Evolutionary conservation across 2,888 invertebrate species (phyloP).

Genomic region (Euspilapteryx auroguttella): DNA sequence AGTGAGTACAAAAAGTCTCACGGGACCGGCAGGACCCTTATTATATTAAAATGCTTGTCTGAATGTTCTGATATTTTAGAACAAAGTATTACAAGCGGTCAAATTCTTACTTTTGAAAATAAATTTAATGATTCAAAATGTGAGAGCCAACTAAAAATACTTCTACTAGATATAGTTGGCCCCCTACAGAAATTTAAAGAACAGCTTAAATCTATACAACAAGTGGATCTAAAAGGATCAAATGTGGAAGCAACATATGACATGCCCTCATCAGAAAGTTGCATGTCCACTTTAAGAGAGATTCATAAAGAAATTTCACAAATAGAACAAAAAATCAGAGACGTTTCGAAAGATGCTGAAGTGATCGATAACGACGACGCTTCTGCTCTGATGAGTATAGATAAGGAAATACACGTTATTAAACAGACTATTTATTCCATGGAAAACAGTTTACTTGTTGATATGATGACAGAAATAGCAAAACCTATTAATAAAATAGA

Average conservation of each 20-base stretch:
- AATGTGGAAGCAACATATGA: slow-evolving; percentile 28
- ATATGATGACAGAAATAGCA: slow-evolving; percentile 18
- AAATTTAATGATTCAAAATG: too few relatives aligned
- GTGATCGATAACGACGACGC: slow-evolving; percentile 20
- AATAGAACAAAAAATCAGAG: slow-evolving; percentile 20
- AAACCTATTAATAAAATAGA: slow-evolving; percentile 27
- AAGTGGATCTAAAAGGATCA: slow-evolving; percentile 23
- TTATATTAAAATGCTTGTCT: slow-evolving; percentile 32
- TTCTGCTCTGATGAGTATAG: slow-evolving; percentile 25
- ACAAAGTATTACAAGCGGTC: slow-evolving; percentile 14
- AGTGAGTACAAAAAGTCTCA: slow-evolving; percentile 25
- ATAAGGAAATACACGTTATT: slow-evolving; percentile 30
- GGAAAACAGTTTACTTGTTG: slow-evolving; percentile 16
- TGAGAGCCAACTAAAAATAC: slow-evolving; percentile 19
- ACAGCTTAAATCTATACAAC: slow-evolving; percentile 26
- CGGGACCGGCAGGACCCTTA: slow-evolving; percentile 26
- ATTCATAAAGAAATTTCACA: slow-evolving; percentile 30
- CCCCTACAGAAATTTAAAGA: slow-evolving; percentile 29
- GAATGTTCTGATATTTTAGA: slow-evolving; percentile 29
- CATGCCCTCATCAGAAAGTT: slow-evolving; percentile 28
- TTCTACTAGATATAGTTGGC: slow-evolving; percentile 26
- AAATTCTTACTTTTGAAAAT: too few relatives aligned
- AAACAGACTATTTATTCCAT: slow-evolving; percentile 29
- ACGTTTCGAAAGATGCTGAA: slow-evolving; percentile 14
- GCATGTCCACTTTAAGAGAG: slow-evolving; percentile 29